Evolutionary conservation across 2,797 vertebrate species (phyloP).

Genomic region (Pseudomugil gertrudae): DNA sequence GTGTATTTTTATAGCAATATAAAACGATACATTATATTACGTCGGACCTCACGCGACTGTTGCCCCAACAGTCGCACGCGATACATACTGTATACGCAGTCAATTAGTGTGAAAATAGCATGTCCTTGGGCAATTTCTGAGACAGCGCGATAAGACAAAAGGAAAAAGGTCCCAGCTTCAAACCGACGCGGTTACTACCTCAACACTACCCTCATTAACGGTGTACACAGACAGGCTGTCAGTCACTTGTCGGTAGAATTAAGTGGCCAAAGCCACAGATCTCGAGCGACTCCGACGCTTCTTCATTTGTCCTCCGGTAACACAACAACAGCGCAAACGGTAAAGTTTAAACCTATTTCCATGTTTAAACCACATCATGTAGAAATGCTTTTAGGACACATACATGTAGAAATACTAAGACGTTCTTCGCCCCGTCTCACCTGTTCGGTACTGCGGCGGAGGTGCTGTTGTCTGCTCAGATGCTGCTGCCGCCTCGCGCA

Average conservation of each 20-base stretch:
- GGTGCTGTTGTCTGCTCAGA: conserved; percentile 41
- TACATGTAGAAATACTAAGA: neutral
- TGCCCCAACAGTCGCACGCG: neutral
- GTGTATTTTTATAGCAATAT: neutral
- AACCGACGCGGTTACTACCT: neutral
- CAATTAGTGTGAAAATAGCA: conserved; percentile 22
- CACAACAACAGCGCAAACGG: neutral
- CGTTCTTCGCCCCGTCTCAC: conserved; percentile 66
- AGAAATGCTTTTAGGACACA: fast-evolving
- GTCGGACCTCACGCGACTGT: neutral
- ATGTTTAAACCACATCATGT: neutral
- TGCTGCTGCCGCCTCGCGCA: conserved; percentile 60
- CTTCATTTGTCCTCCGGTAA: conserved; percentile 11
- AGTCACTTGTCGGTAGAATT: conserved; percentile 23
- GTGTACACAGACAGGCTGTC: conserved; percentile 14
- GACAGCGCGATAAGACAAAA: neutral
- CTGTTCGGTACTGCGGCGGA: conserved; percentile 63
- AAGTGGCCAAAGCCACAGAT: conserved; percentile 11
- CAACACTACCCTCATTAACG: neutral
- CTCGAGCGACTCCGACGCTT: conserved; percentile 30
- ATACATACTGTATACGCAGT: neutral
- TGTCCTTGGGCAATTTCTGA: conserved; percentile 20
- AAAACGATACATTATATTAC: neutral
- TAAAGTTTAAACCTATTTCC: conserved; percentile 29
- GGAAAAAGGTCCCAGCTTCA: conserved; percentile 7